Evolutionary conservation across 2,888 invertebrate genomes (phyloP), one percentile per base, ranked within the genome.

Genomic region (Agelastica alni): DNA sequence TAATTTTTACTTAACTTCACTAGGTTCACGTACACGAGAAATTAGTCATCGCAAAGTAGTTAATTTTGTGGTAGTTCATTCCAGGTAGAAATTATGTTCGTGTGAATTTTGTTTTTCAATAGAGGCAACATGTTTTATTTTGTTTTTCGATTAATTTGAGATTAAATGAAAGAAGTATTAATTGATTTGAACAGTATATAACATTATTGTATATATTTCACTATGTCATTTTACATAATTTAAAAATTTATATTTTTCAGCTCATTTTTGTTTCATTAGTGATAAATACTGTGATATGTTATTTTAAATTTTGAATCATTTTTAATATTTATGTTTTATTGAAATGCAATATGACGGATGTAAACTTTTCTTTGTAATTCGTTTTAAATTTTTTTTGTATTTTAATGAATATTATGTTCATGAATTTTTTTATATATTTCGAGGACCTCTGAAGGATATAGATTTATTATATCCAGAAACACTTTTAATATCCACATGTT

Each of bases 41-140:
- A n/a, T n/a, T n/a, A n/a, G n/a, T n/a, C n/a, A n/a, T n/a, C n/a
- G n/a, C n/a, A n/a, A n/a, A n/a, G n/a, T n/a, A n/a, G n/a, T n/a
- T n/a, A n/a, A n/a, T n/a, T n/a, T n/a, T n/a, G n/a, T n/a, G n/a
- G n/a, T n/a, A n/a, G n/a, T 31, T 44, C 32, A 30, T 30, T 45
- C 65, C 68, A 69, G 67, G 67, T 69, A 65, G 66, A 68, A 65
- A 32, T 65, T 65, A 60, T n/a, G n/a, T n/a, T n/a, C n/a, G n/a
- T n/a, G n/a, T n/a, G n/a, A 22, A 39, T 45, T 46, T 39, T 30
- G 39, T 46, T 39, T 53, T 39, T 39, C 37, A 39, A 39, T 39
- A 39, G 37, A 39, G 34, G 37, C 37, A 39, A 39, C 17, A 36
- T 1, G 26, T 10, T 36, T 16, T 36, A 18, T 36, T 17, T 36